A percentile compares a stretch with the other conserved stretches of the same genome.
phyloP scores from a whole-genome alignment of 92 coral and sea anemone genomes.

The Micromussa lordhowensis region DNA sequence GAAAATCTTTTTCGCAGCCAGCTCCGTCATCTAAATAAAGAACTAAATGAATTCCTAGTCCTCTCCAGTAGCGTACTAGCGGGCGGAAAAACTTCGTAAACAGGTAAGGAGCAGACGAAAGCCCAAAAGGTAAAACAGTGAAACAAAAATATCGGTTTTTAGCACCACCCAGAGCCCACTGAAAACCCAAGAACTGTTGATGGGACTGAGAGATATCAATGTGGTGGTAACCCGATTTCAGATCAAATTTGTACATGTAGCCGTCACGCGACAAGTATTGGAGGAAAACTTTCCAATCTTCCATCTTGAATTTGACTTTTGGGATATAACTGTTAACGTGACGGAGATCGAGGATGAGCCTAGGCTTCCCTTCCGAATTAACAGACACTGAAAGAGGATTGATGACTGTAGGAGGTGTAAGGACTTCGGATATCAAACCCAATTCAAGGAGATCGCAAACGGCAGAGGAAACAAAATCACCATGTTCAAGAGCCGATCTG shows the following conservation, averaged over 20 bases:
- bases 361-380: conserved; percentile 32
- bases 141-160: no score
- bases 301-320: conserved; percentile 48
- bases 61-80: no score
- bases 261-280: conserved; percentile 9
- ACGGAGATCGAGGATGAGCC: conserved; percentile 46
- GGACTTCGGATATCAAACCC: conserved; percentile 42
- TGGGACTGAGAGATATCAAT: background rate
- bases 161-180: conserved; percentile 28
- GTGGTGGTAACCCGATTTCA: conserved; percentile 45
- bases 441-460: conserved; percentile 30
- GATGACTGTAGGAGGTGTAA: conserved; percentile 8
- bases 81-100: no score
- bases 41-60: no score
- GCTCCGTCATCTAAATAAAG: no score
- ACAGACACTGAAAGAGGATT: conserved; percentile 50
- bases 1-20: no score
- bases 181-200: conserved; percentile 40
- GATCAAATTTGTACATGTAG: conserved; percentile 39
- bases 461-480: conserved; percentile 25
- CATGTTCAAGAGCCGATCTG: conserved; percentile 11
- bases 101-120: no score
- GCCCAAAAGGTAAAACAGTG: no score
- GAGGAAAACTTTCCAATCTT: conserved; percentile 51
- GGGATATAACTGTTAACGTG: conserved; percentile 49